Conservation (phyloP, 2,888 invertebrate species). For the Nezara viridula region DNA sequence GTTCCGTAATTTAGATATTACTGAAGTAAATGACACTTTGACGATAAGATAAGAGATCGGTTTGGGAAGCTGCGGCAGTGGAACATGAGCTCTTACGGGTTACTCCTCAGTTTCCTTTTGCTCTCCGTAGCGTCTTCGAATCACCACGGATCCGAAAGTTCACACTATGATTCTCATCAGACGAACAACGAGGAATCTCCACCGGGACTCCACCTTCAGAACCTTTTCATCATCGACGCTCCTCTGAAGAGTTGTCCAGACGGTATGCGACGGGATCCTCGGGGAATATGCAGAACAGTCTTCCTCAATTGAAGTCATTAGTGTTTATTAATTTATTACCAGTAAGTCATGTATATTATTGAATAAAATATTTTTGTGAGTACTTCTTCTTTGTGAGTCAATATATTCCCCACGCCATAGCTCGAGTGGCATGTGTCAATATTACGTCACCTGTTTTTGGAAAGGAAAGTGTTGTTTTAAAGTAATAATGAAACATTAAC, state of each 20-base stretch:
- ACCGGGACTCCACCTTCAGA: neutral
- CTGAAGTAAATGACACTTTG: neutral
- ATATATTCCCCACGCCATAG: neutral
- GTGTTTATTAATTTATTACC: too few relatives aligned
- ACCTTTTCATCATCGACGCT: slow-evolving; percentile 23
- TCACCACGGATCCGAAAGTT: neutral
- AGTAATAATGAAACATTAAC: neutral
- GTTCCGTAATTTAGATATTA: neutral
- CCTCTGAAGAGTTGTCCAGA: slow-evolving; percentile 15
- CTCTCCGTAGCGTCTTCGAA: neutral
- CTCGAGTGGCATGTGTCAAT: neutral
- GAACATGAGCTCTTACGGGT: neutral
- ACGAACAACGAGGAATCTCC: neutral
- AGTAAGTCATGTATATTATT: neutral
- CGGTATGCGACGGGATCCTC: neutral
- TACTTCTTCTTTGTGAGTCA: neutral
- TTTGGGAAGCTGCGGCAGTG: neutral
- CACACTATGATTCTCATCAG: neutral
- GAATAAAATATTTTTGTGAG: neutral
- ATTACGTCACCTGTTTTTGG: neutral
- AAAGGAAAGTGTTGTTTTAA: too few relatives aligned
- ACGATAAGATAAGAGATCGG: slow-evolving; percentile 4
- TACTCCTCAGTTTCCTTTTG: neutral
- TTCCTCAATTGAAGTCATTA: neutral
- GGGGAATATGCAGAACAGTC: neutral